phyloP scores from a whole-genome alignment of 2,888 invertebrate species.

The Microctonus brassicae region DNA sequence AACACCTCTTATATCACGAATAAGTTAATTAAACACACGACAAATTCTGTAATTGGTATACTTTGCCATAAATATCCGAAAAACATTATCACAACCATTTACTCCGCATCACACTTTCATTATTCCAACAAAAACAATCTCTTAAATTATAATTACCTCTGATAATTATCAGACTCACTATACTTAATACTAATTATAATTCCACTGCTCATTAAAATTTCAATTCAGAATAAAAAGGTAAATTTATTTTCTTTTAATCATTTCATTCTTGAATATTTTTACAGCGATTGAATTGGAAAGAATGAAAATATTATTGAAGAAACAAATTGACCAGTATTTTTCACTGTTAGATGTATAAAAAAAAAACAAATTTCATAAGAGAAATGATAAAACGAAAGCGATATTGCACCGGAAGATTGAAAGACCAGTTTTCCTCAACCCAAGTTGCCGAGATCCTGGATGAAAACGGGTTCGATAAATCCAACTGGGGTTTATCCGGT shows the following conservation, averaged over 20 bases:
- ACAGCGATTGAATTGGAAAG: too few relatives aligned
- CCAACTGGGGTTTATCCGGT: constrained; percentile 29
- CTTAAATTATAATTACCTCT: not conserved
- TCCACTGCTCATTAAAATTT: too few relatives aligned
- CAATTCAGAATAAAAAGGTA: too few relatives aligned
- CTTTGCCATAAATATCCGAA: too few relatives aligned
- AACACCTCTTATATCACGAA: not conserved
- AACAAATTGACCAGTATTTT: not conserved
- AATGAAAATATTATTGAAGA: not conserved
- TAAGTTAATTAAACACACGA: not conserved
- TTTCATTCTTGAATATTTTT: not conserved
- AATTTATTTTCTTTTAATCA: too few relatives aligned
- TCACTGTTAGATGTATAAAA: not conserved
- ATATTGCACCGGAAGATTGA: constrained; percentile 18
- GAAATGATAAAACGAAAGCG: constrained; percentile 6
- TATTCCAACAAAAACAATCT: not conserved
- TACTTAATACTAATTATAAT: not conserved
- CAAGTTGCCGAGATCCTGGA: constrained; percentile 17
- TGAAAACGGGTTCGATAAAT: constrained; percentile 33
- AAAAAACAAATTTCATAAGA: not conserved
- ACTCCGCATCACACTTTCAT: not conserved
- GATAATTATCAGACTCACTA: not conserved
- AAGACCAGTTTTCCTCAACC: constrained; percentile 15
- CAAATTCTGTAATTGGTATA: constrained; percentile 9
- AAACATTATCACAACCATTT: too few relatives aligned